phyloP scores from a whole-genome alignment of 2,797 vertebrate genomes.

The Emys orbicularis region DNA sequence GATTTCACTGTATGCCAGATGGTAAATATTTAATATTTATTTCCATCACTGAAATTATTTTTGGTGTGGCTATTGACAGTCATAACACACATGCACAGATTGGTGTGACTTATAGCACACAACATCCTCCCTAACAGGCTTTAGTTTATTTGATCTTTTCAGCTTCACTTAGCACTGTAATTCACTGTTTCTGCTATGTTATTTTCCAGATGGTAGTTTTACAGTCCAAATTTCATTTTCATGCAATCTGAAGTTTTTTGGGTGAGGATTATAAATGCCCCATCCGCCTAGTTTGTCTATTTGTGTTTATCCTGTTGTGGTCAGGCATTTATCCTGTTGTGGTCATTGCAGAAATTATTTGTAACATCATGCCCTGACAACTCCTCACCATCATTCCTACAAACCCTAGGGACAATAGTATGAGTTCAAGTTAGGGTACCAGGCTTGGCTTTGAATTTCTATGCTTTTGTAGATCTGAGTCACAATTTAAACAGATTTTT shows the following conservation, averaged over 20 bases:
- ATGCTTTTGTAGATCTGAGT: not conserved
- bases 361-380: not conserved
- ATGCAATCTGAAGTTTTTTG: constrained; percentile 10
- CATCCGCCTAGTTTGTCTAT: not conserved
- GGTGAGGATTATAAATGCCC: constrained; percentile 1
- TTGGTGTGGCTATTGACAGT: constrained; percentile 53
- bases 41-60: constrained; percentile 66
- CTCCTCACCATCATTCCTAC: not conserved
- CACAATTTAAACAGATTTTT: constrained; percentile 2
- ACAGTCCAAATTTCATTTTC: constrained; percentile 27
- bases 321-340: not conserved
- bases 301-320: not conserved
- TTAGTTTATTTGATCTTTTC: constrained; percentile 29
- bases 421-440: not conserved
- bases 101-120: not conserved
- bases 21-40: constrained; percentile 77
- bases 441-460: not conserved
- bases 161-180: not conserved
- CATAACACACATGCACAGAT: not conserved
- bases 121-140: not conserved
- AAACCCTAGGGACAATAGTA: not conserved
- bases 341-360: not conserved
- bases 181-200: not conserved
- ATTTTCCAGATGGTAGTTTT: constrained; percentile 38
- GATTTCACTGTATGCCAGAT: constrained; percentile 38